Evolutionary conservation across 2,888 invertebrate genomes (phyloP), one percentile per base, ranked within the genome.

Genomic region (Erebia ligea): DNA sequence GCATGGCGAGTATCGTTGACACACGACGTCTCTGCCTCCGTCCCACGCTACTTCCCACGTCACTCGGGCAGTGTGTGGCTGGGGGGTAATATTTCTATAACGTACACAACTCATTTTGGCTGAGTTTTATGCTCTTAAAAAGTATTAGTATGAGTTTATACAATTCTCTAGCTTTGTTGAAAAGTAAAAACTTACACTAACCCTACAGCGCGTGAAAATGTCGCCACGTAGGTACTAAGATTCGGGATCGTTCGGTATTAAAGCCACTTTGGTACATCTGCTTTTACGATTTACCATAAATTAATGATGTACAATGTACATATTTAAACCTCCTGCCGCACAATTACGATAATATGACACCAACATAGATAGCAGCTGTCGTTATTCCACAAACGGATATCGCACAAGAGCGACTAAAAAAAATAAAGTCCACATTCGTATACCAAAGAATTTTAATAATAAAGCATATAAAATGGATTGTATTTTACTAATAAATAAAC

Each of bases 341-440:
- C 67, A 50, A 59, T 69, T 62, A 67, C 67, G 45, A 72, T 73
- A 61, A 75, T 66, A 73, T 50, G 63, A 70, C 70, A 68, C 69
- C 72, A 73, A 72, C 50, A 68, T 68, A 66, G 40, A 69, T 71
- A 67, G 63, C 73, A 76, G 75, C 76, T 76, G 76, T 76, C 76
- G 65, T 70, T 71, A 72, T 48, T 72, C 73, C 76, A 75, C 76
- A 76, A 76, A 62, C 40, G 21, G 54, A 66, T 54, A 17, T 56
- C 63, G 68, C 69, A 67, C 52, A 67, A 62, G 21, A 21, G 64
- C 59, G 15, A 48, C 48, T 4, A 48, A 13, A 10, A 48, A 11
- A 10, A 52, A 52, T 52, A 8, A 62, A 48, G 54, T 66, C 66
- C 57, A 73, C 54, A 48, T 48, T 48, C n/a, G 19, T 25, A 54